Base-by-base conservation (phyloP, 2,797 vertebrate genomes). In the Podargus strigoides region DNA sequence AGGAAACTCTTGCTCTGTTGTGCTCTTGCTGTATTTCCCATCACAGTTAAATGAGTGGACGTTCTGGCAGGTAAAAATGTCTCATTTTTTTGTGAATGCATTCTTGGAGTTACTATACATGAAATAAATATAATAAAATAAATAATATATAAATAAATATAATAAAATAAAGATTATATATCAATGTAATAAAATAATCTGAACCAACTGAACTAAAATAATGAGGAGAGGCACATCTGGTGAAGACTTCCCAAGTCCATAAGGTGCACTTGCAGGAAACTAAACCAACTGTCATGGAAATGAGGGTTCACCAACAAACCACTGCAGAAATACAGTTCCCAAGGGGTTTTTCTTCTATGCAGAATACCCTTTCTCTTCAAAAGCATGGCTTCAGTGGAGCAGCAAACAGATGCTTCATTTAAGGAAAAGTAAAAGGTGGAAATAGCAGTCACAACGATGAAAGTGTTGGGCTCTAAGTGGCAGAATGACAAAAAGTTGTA, bases 401-500 rank as follows among this genome's bases (percentile, higher is more conserved):
- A 73, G 32, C 47, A 84, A 49, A 79, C 63, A 52, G 27, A n/a
- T 39, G 47, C 18, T 76, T 69, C 27, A 9, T 34, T 60, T 44
- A 37, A 56, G 46, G 49, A 59, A 81, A 70, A 72, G 42, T 4
- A 22, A 52, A 78, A 81, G 19, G 20, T 14, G 36, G 24, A 5
- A 67, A 22, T 12, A 56, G 32, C 1, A 0, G 5, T 27, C 34
- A 47, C 34, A 16, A 4, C 0, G 4, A 66, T 63, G 56, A 70
- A 92, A 88, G 42, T 3, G 0, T 28, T 85, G 74, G 55, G 55
- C 68, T 86, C 41, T 22, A 39, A 60, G 64, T 52, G 74, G 67
- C 41, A 91, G 87, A 94, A 70, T 26, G 74, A 76, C 83, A 91
- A 90, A 92, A 94, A 88, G 52, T 88, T 74, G 82, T 39, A 60